phyloP scores from a whole-genome alignment of 30 jellyfish, hydroid and myxozoan species.

The Aurelia aurita region DNA sequence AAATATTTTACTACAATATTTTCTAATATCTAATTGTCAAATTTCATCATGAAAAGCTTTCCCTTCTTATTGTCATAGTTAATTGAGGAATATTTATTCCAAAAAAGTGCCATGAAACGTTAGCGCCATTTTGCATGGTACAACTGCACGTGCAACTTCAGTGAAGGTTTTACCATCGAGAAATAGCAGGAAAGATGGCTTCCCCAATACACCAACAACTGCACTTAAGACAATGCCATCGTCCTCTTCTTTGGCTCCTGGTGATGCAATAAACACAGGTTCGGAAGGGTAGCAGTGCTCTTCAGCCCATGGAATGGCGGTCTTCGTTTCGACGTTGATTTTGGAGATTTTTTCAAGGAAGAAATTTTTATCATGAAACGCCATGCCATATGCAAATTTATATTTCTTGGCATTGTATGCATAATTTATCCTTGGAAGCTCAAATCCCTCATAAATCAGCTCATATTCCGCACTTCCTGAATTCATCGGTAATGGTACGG shows the following conservation, averaged over 20 bases:
- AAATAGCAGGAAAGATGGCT: constrained; percentile 70
- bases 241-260: constrained; percentile 82
- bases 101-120: constrained; percentile 70
- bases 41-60: too few species aligned
- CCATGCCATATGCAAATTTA: constrained; percentile 58
- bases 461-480: constrained; percentile 19
- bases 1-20: too few species aligned
- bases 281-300: constrained; percentile 84
- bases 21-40: too few species aligned
- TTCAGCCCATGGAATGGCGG: constrained; percentile 52
- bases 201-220: constrained; percentile 85
- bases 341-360: constrained; percentile 54
- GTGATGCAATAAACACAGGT: constrained; percentile 76
- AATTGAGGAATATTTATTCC: neutral
- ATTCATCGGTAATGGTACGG: constrained; percentile 15
- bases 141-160: constrained; percentile 81
- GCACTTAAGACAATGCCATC: constrained; percentile 82
- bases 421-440: constrained; percentile 76
- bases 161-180: constrained; percentile 79
- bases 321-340: constrained; percentile 64
- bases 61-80: too few species aligned
- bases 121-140: constrained; percentile 72
- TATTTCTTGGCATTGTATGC: constrained; percentile 55
- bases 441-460: constrained; percentile 59
- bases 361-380: constrained; percentile 39